These are phyloP conservation scores for Eubasilissa regina DNA, from an alignment of 1,140 invertebrate genomes.

Conservation along the genomic window DNA sequence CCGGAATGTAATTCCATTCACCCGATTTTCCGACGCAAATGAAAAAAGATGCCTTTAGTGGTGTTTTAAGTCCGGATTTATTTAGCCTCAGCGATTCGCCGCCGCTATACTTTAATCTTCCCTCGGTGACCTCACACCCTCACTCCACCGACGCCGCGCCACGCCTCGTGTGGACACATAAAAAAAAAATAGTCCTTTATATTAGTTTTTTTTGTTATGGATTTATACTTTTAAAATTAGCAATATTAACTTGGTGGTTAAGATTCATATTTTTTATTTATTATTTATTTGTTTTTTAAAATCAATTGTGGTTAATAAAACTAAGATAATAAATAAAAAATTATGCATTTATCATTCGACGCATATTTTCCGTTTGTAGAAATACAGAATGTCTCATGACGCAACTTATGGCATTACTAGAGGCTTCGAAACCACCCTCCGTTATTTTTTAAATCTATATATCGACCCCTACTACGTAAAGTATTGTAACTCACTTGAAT, in stretches of 20 bases:
- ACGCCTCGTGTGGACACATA: background rate
- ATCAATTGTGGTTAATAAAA: too few species aligned
- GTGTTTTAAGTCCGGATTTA: conserved; percentile 31
- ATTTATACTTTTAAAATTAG: background rate
- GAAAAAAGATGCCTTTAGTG: conserved; percentile 22
- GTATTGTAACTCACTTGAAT: too few species aligned
- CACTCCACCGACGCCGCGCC: too few species aligned
- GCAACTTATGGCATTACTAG: too few species aligned
- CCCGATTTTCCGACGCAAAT: conserved; percentile 23
- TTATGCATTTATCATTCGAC: too few species aligned
- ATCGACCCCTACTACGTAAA: too few species aligned
- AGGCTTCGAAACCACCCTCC: too few species aligned
- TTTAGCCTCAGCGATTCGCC: conserved; percentile 9
- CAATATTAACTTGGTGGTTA: too few species aligned
- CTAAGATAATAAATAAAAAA: too few species aligned
- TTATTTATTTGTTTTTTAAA: background rate
- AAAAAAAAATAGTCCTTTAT: background rate
- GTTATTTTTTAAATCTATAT: too few species aligned
- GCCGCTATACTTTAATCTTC: background rate
- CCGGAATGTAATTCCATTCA: conserved; percentile 3
- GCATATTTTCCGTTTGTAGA: too few species aligned
- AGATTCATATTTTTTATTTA: background rate
- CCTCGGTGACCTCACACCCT: background rate
- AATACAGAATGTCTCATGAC: too few species aligned
- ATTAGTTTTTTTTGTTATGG: conserved; percentile 6